Conservation (phyloP, 1,140 invertebrate species). For the Solenopsis fugax region DNA sequence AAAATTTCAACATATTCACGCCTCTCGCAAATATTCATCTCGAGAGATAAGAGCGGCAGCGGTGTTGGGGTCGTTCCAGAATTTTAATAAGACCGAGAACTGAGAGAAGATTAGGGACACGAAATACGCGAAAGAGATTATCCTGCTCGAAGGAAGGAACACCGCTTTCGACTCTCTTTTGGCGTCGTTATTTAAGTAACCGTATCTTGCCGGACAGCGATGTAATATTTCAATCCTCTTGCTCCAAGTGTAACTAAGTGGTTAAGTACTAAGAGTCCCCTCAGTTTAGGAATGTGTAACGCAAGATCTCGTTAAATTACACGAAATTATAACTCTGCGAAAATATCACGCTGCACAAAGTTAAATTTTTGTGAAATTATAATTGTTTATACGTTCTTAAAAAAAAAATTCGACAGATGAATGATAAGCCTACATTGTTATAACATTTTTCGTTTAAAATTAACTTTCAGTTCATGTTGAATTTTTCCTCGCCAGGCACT, state of each 20-base stretch:
- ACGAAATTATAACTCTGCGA: background rate
- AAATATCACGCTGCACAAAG: background rate
- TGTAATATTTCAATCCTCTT: constrained; percentile 19
- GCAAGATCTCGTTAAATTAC: background rate
- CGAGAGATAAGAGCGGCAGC: constrained; percentile 35
- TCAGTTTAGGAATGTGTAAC: background rate
- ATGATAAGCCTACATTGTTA: background rate
- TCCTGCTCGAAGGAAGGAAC: background rate
- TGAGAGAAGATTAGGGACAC: constrained; percentile 40
- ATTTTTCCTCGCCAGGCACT: background rate
- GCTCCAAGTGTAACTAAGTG: background rate
- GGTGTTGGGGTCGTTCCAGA: constrained; percentile 10
- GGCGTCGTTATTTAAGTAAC: constrained; percentile 8
- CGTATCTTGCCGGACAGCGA: constrained; percentile 22
- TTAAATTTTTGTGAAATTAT: background rate
- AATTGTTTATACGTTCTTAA: background rate
- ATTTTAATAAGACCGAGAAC: constrained; percentile 57
- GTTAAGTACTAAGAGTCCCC: background rate
- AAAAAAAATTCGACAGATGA: background rate
- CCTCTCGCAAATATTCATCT: constrained; percentile 45
- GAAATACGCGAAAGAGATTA: constrained; percentile 54
- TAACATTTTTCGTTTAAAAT: constrained; percentile 14
- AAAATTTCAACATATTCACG: constrained; percentile 57
- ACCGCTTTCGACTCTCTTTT: constrained; percentile 17
- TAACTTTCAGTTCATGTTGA: background rate